Evolutionary conservation across 92 coral and sea anemone species (phyloP).

Genomic region (Chrysogorgia sp.): DNA sequence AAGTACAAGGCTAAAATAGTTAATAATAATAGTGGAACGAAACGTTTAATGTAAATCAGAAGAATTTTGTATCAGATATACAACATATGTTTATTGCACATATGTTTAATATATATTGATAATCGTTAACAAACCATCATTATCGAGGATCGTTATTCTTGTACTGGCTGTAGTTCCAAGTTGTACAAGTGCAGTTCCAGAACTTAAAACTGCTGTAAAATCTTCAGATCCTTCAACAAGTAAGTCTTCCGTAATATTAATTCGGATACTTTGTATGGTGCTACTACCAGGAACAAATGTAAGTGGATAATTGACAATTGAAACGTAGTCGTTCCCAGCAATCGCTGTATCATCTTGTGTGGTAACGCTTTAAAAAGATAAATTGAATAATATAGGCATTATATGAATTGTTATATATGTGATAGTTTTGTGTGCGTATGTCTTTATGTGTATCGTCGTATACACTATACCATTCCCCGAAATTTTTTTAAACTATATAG

Average conservation of each 20-base stretch:
- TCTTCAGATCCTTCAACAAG: conserved; percentile 35
- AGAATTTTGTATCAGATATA: no score
- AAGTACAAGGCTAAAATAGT: no score
- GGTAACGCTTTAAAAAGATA: not conserved
- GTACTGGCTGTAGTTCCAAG: not conserved
- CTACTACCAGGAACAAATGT: not conserved
- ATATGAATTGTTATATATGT: no score
- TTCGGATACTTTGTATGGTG: not conserved
- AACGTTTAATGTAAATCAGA: no score
- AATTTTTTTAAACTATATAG: no score
- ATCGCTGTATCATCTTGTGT: not conserved
- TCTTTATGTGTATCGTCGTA: no score
- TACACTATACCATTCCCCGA: no score
- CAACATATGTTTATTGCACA: no score
- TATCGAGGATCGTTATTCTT: conserved; percentile 23
- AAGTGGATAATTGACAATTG: not conserved
- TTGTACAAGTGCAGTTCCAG: not conserved
- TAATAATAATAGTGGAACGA: no score
- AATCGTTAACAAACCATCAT: conserved; percentile 49
- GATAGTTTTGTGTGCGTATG: no score
- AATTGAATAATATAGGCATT: no score
- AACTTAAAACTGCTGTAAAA: conserved; percentile 12
- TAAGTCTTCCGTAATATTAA: conserved; percentile 26
- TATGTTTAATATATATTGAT: no score
- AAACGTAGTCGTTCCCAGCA: not conserved